phyloP scores from a whole-genome alignment of 2,888 invertebrate species.

The Lasioglossum figueresi region DNA sequence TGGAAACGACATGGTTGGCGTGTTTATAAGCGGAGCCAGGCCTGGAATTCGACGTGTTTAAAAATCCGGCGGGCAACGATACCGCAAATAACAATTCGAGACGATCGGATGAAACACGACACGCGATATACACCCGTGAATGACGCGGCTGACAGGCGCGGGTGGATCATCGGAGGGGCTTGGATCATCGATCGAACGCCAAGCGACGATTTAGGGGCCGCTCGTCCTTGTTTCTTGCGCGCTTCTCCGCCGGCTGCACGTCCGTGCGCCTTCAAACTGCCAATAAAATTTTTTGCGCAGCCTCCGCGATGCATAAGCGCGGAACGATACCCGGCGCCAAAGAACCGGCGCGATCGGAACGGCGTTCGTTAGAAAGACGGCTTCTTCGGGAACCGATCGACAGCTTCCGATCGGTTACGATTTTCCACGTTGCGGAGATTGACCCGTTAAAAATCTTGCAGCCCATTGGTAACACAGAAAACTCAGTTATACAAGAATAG shows the following conservation, averaged over 20 bases:
- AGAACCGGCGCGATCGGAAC: slow-evolving; percentile 38
- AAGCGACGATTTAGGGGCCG: slow-evolving; percentile 54
- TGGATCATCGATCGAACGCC: slow-evolving; percentile 1
- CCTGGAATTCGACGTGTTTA: slow-evolving; percentile 81
- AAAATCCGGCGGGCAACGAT: slow-evolving; percentile 69
- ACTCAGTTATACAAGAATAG: background rate
- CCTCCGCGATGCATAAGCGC: slow-evolving; percentile 9
- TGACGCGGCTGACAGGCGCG: slow-evolving; percentile 62
- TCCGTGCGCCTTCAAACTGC: slow-evolving; percentile 50
- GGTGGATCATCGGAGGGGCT: slow-evolving; percentile 46
- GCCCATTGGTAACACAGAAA: background rate
- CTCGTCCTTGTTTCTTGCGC: slow-evolving; percentile 59
- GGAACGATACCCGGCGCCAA: slow-evolving; percentile 52
- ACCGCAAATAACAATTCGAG: slow-evolving; percentile 77
- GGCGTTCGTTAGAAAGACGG: slow-evolving; percentile 57
- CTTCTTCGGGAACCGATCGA: slow-evolving; percentile 50
- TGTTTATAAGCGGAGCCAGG: slow-evolving; percentile 74
- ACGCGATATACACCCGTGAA: slow-evolving; percentile 74
- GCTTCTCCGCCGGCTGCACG: slow-evolving; percentile 20
- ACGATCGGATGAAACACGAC: slow-evolving; percentile 63
- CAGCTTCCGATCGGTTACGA: slow-evolving; percentile 17
- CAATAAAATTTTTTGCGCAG: slow-evolving; percentile 53
- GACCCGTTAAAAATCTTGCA: background rate
- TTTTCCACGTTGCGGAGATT: background rate
- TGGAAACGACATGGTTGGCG: slow-evolving; percentile 28